A percentile compares a stretch with the other conserved stretches of the same genome.
Evolutionary conservation across 2,113 vertebrate genomes (phyloP).

Genomic region (Grammomys dolichurus): DNA sequence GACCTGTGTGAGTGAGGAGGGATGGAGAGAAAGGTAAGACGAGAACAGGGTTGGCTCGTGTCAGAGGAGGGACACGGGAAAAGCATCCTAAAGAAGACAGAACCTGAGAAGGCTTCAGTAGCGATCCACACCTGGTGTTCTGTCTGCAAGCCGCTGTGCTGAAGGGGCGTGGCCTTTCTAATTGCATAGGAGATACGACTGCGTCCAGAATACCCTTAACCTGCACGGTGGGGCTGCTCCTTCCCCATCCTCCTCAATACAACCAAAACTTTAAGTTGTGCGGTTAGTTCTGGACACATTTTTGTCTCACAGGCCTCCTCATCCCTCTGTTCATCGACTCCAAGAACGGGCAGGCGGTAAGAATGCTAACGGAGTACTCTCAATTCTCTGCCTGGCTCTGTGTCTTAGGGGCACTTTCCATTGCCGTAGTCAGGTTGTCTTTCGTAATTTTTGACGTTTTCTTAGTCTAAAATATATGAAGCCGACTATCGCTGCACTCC

Average conservation of each 20-base stretch:
- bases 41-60: background rate
- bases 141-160: background rate
- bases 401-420: background rate
- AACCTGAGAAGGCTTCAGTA: background rate
- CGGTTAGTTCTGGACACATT: background rate
- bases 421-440: background rate
- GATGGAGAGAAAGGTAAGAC: background rate
- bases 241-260: background rate
- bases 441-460: slow-evolving; percentile 18
- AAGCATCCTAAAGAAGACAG: background rate
- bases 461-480: background rate
- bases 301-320: background rate
- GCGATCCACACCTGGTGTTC: background rate
- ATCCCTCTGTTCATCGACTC: background rate
- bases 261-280: background rate
- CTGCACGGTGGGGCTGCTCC: background rate
- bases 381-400: background rate
- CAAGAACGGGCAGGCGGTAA: background rate
- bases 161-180: background rate
- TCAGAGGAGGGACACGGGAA: background rate
- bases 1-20: background rate
- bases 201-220: background rate
- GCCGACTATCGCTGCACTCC: background rate
- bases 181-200: background rate
- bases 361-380: background rate